Evolutionary conservation across 2,888 invertebrate genomes (phyloP), one percentile per base, ranked within the genome.

Genomic region (Julus scanicus): DNA sequence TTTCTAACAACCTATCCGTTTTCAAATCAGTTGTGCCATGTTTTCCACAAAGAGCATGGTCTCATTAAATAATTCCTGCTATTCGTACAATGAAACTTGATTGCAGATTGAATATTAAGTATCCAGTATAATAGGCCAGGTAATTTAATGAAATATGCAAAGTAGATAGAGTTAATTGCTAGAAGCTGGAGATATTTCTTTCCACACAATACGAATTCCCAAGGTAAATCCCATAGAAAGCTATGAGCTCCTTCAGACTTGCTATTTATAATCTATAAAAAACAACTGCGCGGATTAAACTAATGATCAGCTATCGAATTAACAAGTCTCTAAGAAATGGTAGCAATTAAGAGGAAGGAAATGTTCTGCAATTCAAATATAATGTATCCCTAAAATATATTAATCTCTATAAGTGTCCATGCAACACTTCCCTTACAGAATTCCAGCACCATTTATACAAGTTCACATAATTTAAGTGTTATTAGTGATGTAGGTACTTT

Each of bases 131-230:
- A 80, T 80, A 80, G 80, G 4, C 37, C 37, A 15, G 15, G 15
- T 37, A 80, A 80, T 80, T 80, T 80, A 80, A 80, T 80, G 80
- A 39, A 80, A 80, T 80, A 80, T 80, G 80, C 80, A 39, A 39
- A 80, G 37, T 80, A 37, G 80, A 80, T 80, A 3, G 80, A 80
- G 80, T 37, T 80, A 80, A 80, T 80, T 80, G 80, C 80, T 80
- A 29, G 80, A 80, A 80, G 29, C 80, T 39, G 4, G 80, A 39
- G 13, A 37, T 15, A 8, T 80, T 80, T 39, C 63, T 71, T 80
- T 80, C 29, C 29, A 80, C 80, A 80, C 80, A 29, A 37, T 15
- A 15, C 37, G 11, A 80, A 80, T 15, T 80, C 80, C 80, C 80
- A 29, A 37, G 80, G 80, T 15, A 37, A 80, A 37, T 80, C 80